Evolutionary conservation across 2,888 invertebrate species (phyloP).

Genomic region (Venustoraphidia nigricollis): DNA sequence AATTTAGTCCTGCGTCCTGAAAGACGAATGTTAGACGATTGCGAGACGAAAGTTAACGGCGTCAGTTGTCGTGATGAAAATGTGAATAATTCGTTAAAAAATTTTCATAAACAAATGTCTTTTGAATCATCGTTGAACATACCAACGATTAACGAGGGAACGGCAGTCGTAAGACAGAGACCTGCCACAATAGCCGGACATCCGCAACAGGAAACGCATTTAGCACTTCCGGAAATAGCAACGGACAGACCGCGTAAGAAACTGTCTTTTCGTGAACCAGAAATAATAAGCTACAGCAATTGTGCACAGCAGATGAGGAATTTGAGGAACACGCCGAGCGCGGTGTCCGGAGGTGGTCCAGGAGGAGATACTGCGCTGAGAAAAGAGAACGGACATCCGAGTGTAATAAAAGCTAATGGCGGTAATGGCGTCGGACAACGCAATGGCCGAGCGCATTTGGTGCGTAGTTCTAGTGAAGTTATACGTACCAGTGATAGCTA

Average conservation of each 20-base stretch:
- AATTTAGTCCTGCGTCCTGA: constrained; percentile 16
- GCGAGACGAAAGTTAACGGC: too few relatives aligned
- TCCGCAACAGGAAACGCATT: constrained; percentile 20
- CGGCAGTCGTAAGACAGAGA: constrained; percentile 17
- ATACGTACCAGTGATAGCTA: constrained; percentile 28
- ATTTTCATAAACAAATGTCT: constrained; percentile 7
- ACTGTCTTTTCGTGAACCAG: constrained; percentile 74
- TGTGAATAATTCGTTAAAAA: too few relatives aligned
- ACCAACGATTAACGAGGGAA: constrained; percentile 11
- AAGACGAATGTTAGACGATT: constrained; percentile 19
- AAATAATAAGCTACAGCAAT: constrained; percentile 36
- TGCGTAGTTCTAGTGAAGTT: constrained; percentile 19
- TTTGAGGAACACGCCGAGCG: constrained; percentile 19
- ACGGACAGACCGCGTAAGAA: constrained; percentile 62
- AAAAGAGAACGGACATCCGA: constrained; percentile 21
- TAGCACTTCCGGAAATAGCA: constrained; percentile 22
- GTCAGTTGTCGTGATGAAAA: too few relatives aligned
- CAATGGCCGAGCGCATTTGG: constrained; percentile 15
- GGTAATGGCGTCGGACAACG: constrained; percentile 4
- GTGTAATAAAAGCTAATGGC: constrained; percentile 28
- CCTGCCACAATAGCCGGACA: constrained; percentile 24
- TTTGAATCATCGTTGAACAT: constrained; percentile 6
- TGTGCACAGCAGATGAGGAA: constrained; percentile 9
- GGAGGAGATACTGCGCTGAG: constrained; percentile 7
- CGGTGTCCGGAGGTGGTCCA: constrained; percentile 25